A percentile compares a stretch with the other conserved stretches of the same genome.
These are phyloP conservation scores for Tangachromis dhanisi DNA, from an alignment of 2,113 vertebrate species.

Conservation along the genomic window DNA sequence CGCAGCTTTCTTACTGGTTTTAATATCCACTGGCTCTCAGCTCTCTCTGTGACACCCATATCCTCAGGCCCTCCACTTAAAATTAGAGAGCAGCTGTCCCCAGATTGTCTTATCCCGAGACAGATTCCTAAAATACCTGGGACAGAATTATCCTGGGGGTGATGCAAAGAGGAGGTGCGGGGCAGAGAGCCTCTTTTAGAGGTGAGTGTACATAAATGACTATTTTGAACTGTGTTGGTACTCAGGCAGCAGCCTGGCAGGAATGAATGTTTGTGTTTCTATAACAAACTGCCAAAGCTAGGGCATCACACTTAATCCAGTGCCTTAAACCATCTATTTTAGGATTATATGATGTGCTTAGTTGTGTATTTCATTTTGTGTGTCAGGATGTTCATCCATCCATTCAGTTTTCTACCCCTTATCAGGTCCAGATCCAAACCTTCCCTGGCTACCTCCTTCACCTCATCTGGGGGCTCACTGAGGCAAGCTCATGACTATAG, in stretches of 20 bases:
- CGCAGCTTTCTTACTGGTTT: background rate
- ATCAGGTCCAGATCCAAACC: background rate
- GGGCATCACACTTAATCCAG: background rate
- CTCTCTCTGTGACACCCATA: conserved; percentile 17
- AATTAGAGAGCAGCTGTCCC: conserved; percentile 74
- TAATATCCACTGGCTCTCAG: background rate
- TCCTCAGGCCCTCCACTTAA: conserved; percentile 55
- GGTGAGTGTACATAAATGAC: conserved; percentile 10
- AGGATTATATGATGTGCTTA: background rate
- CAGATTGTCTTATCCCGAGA: conserved; percentile 64
- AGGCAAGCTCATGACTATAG: background rate
- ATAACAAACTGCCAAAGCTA: background rate
- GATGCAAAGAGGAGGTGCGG: conserved; percentile 32
- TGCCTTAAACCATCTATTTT: background rate
- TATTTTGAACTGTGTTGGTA: conserved; percentile 49
- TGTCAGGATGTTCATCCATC: background rate
- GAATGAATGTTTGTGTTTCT: background rate
- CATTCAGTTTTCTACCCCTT: background rate
- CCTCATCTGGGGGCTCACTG: background rate
- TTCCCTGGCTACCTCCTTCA: accelerated
- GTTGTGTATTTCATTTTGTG: background rate
- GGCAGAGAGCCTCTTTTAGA: conserved; percentile 34
- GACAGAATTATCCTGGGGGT: conserved; percentile 59
- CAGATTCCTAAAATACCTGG: conserved; percentile 67
- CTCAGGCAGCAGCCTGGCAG: background rate